Evolutionary conservation across 64 coral and sea anemone genomes (phyloP), one percentile per base, ranked within the genome.

Genomic region (Actinia equina): DNA sequence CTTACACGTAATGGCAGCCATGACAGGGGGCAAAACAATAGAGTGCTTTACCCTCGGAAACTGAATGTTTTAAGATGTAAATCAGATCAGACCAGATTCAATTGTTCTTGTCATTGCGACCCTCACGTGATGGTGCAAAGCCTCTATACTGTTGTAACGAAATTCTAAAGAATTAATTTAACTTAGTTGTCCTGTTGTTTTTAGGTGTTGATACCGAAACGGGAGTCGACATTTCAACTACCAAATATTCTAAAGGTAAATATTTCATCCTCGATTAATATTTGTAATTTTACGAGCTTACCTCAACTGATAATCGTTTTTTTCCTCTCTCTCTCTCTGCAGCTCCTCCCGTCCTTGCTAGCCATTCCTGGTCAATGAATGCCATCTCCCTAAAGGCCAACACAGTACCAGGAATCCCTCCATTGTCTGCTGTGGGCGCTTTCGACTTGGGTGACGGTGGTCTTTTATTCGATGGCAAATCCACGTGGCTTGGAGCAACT

Each of bases 381-480:
- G 78, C 86, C 44, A 81, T 86, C 61, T 82, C 62, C 65, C 71
- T 85, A 53, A 83, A 69, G 10, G 80, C 86, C 54, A 71, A 80
- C 43, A 92, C 87, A 17, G 76, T 97, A 17, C 82, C 86, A 7
- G 94, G 94, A 42, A 67, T 86, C 1, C 91, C 94, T 27, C 86
- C 79, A 7, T 56, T 97, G 4, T 60, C 77, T 57, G 54, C 91
- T 57, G 77, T 85, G n/a, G 94, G 94, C 2, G 44, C 46, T 41
- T 69, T 83, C 15, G 25, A 58, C 61, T 52, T 87, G 20, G 74
- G 82, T 51, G 82, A 54, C 37, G 88, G 88, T 58, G 91, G 88
- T 3, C 74, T 96, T 58, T 0, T 71, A 26, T 96, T 96, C 69
- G 88, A 96, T 84, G 91, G 94, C 2, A 45, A 14, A 3, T 52